These are phyloP conservation scores for Thermophis baileyi DNA, from an alignment of 2,113 vertebrate genomes.

Conservation along the genomic window DNA sequence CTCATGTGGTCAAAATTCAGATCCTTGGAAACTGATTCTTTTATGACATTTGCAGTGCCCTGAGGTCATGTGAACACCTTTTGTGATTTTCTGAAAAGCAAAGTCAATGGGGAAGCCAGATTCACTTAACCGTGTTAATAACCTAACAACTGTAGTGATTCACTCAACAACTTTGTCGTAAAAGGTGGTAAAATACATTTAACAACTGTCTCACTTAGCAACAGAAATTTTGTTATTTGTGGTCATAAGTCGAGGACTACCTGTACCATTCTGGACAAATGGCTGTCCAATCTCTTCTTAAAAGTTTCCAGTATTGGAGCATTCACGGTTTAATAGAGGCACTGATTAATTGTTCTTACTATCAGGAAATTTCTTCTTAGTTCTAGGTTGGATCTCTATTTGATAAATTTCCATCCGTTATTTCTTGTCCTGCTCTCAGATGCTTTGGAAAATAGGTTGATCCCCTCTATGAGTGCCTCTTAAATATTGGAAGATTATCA, in stretches of 20 bases:
- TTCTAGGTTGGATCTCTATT: neutral
- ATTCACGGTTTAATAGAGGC: neutral
- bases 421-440: neutral
- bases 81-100: neutral
- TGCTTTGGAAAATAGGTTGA: neutral
- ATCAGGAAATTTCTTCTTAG: neutral
- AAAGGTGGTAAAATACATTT: neutral
- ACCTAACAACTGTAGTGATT: neutral
- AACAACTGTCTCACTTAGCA: neutral
- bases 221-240: neutral
- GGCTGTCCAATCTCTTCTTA: neutral
- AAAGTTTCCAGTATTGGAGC: neutral
- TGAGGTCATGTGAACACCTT: neutral
- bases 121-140: neutral
- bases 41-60: neutral
- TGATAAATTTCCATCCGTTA: neutral
- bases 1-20: neutral
- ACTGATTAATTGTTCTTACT: neutral
- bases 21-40: neutral
- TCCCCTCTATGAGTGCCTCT: neutral
- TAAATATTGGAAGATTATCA: neutral
- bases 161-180: neutral
- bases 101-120: neutral
- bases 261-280: neutral
- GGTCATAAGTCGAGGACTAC: neutral